These are phyloP conservation scores for Drosophila birchii DNA, from an alignment of 2,888 invertebrate species.

Conservation along the genomic window DNA sequence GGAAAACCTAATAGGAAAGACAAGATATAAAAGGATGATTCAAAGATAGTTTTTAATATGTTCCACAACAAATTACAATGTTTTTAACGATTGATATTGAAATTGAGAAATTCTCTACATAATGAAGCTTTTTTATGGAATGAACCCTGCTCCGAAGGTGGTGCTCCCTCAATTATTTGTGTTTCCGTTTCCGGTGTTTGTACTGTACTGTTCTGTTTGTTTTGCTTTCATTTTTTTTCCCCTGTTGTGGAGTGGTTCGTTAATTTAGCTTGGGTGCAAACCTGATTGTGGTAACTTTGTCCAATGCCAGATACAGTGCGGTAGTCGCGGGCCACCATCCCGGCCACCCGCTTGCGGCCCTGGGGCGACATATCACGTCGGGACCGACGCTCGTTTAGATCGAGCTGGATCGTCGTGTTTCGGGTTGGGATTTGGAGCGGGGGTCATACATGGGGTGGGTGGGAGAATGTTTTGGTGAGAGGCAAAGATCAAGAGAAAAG, in stretches of 20 bases:
- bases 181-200: constrained; percentile 41
- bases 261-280: constrained; percentile 81
- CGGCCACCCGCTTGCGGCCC: constrained; percentile 89
- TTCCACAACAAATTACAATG: neutral
- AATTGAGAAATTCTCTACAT: neutral
- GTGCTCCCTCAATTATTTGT: constrained; percentile 12
- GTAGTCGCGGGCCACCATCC: constrained; percentile 88
- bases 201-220: constrained; percentile 54
- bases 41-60: neutral
- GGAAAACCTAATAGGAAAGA: neutral
- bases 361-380: constrained; percentile 94
- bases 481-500: constrained; percentile 54
- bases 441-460: constrained; percentile 14
- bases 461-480: constrained; percentile 30
- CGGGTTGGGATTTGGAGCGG: constrained; percentile 11
- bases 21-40: neutral
- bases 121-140: constrained; percentile 1
- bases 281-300: constrained; percentile 85
- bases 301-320: constrained; percentile 85
- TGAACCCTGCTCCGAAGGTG: neutral
- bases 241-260: constrained; percentile 40
- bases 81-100: neutral
- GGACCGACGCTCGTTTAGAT: constrained; percentile 89
- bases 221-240: constrained; percentile 7
- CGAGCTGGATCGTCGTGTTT: constrained; percentile 83